phyloP scores from a whole-genome alignment of 2,797 vertebrate genomes.

The Manis pentadactyla region DNA sequence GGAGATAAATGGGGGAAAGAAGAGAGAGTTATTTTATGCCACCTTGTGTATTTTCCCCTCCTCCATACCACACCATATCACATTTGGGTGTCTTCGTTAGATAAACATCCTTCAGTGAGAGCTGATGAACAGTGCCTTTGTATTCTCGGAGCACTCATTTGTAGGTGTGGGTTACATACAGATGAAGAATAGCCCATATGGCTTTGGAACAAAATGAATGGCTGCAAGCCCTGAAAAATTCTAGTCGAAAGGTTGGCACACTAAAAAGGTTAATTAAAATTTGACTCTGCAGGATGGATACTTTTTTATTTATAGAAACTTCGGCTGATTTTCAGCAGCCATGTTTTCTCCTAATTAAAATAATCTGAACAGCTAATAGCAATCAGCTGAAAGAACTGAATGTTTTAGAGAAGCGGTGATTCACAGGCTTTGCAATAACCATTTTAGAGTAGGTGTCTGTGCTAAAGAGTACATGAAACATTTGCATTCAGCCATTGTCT shows the following conservation, averaged over 20 bases:
- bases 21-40: not conserved
- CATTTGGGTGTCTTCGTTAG: constrained; percentile 51
- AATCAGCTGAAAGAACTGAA: constrained; percentile 81
- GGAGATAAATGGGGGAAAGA: not conserved
- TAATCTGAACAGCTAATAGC: constrained; percentile 82
- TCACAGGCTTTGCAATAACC: constrained; percentile 69
- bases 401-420: constrained; percentile 80
- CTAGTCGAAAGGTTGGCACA: constrained; percentile 65
- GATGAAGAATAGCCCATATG: constrained; percentile 74
- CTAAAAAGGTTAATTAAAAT: constrained; percentile 83
- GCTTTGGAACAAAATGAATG: constrained; percentile 79
- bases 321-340: constrained; percentile 78
- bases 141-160: constrained; percentile 53
- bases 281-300: constrained; percentile 72
- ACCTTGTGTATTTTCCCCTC: not conserved
- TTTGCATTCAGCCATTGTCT: constrained; percentile 80
- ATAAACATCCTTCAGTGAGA: constrained; percentile 67
- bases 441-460: constrained; percentile 66
- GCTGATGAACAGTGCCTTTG: not conserved
- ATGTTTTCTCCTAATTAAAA: constrained; percentile 82
- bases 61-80: not conserved
- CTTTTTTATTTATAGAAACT: constrained; percentile 82
- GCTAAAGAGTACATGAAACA: constrained; percentile 68
- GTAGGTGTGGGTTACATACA: constrained; percentile 64
- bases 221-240: constrained; percentile 61